These are phyloP conservation scores for Steinernema scapterisci DNA, from an alignment of 2,888 invertebrate species.

Conservation along the genomic window DNA sequence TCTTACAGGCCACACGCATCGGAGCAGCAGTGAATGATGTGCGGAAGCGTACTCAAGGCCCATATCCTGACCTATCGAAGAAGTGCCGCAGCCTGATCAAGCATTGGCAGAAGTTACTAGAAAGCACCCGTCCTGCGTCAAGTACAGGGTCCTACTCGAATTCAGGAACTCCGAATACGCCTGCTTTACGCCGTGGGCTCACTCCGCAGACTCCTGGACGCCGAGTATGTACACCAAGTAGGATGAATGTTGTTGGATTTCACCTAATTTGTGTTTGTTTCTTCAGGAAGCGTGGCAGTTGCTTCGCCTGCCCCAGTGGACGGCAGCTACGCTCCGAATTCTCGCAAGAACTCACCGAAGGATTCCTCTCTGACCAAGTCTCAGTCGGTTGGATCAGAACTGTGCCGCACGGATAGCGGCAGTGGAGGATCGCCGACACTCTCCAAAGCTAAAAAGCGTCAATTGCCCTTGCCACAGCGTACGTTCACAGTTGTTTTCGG, in stretches of 20 bases:
- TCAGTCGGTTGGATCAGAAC: slow-evolving; percentile 50
- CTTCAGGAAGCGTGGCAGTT: slow-evolving; percentile 40
- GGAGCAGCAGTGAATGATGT: slow-evolving; percentile 60
- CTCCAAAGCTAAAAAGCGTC: not conserved
- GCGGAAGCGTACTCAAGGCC: slow-evolving; percentile 50
- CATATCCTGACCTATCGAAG: slow-evolving; percentile 54
- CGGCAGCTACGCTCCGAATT: slow-evolving; percentile 52
- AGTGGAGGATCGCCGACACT: not conserved
- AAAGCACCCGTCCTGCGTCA: slow-evolving; percentile 38
- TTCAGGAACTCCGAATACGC: slow-evolving; percentile 62
- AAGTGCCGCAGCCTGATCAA: slow-evolving; percentile 61
- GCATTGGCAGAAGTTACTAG: slow-evolving; percentile 51
- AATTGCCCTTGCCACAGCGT: not conserved
- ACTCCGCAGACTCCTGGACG: slow-evolving; percentile 59
- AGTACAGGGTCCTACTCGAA: slow-evolving; percentile 48
- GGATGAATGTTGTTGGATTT: not conserved
- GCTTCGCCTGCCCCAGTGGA: slow-evolving; percentile 48
- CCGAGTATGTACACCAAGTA: not conserved
- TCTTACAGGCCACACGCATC: slow-evolving; percentile 55
- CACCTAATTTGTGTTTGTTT: not conserved
- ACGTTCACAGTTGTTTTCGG: not conserved
- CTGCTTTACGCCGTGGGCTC: slow-evolving; percentile 53
- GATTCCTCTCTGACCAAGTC: slow-evolving; percentile 49
- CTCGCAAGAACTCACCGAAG: slow-evolving; percentile 37
- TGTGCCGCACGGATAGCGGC: slow-evolving; percentile 19